These are phyloP conservation scores for Syrista parreyssii DNA, from an alignment of 2,888 invertebrate species.

Conservation along the genomic window DNA sequence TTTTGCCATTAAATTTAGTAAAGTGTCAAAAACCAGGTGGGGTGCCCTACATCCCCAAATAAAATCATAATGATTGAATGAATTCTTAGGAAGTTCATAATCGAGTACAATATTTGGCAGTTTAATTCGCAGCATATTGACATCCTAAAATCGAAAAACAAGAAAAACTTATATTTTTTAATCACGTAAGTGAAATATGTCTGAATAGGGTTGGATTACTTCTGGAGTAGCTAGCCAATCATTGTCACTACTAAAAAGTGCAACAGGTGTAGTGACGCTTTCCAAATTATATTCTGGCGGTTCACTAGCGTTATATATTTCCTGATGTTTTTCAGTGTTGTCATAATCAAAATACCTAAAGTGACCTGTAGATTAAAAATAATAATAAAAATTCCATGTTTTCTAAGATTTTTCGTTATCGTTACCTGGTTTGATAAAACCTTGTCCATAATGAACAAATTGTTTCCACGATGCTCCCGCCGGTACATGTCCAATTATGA, in stretches of 20 bases:
- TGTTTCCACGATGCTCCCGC: slow-evolving; percentile 63
- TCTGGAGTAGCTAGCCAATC: slow-evolving; percentile 53
- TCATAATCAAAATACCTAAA: slow-evolving; percentile 57
- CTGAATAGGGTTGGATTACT: slow-evolving; percentile 34
- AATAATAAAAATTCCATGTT: too few relatives aligned
- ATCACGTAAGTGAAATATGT: slow-evolving; percentile 1
- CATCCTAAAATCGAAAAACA: slow-evolving; percentile 40
- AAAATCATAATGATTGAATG: slow-evolving; percentile 60
- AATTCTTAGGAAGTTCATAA: slow-evolving; percentile 38
- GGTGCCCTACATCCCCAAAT: slow-evolving; percentile 54
- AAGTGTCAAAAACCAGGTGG: slow-evolving; percentile 47
- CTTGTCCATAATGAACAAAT: slow-evolving; percentile 59
- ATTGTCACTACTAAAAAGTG: slow-evolving; percentile 53
- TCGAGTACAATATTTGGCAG: slow-evolving; percentile 47
- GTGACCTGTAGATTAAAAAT: slow-evolving; percentile 35
- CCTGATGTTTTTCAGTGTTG: slow-evolving; percentile 45
- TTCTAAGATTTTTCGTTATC: not conserved
- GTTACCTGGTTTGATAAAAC: slow-evolving; percentile 55
- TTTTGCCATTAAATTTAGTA: slow-evolving; percentile 46
- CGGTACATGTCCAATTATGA: slow-evolving; percentile 56
- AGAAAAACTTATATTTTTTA: slow-evolving; percentile 1
- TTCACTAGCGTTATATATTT: slow-evolving; percentile 45
- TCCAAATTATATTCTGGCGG: slow-evolving; percentile 56
- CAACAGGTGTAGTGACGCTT: slow-evolving; percentile 52
- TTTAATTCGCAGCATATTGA: slow-evolving; percentile 37